Evolutionary conservation across 2,797 vertebrate species (phyloP), one percentile per base, ranked within the genome.

Genomic region (Loriculus beryllinus): DNA sequence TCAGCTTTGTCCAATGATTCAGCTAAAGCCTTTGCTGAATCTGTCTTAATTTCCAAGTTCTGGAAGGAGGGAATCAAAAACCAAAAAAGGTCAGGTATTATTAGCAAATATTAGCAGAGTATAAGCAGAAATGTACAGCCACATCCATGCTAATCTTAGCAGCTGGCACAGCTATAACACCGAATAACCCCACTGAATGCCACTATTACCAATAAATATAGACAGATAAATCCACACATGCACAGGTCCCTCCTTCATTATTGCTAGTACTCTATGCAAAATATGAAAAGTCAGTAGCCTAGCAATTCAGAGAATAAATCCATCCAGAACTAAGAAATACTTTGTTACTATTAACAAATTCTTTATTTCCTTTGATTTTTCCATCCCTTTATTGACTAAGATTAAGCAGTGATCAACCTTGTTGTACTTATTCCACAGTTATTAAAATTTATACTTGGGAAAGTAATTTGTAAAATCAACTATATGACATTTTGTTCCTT

Each of bases 1-100:
- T 97, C 98, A 7, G 99, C 99, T 79, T 60, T 95, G 79, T 99
- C 99, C 35, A 99, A 97, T 21, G 99, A 99, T 87, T 99, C 99
- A 5, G 99, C 99, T 92, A 99, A 97, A 19, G 98, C 98, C 91
- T 99, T 99, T 39, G 99, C 99, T 11, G 99, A 99, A 95, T 99
- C 99, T 5, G 98, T 99, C 93, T 97, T 98, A 67, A 99, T 98
- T 86, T 97, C 98, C 88, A 99, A 97, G 84, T 98, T 95, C 99
- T 99, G 92, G 19, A 57, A 88, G 31, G 37, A 86, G 28, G 26
- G 8, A 70, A 54, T 54, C 31, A 47, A 25, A 40, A 56, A 65
- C 31, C 0, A 26, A 16, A 29, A 33, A 86, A 52, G 2, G 12
- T 74, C 43, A 92, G 23, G 17, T 49, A 26, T 47, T 69, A 57